Conservation (phyloP, 1,140 invertebrate genomes). For the Tetramorium parvispinum region DNA sequence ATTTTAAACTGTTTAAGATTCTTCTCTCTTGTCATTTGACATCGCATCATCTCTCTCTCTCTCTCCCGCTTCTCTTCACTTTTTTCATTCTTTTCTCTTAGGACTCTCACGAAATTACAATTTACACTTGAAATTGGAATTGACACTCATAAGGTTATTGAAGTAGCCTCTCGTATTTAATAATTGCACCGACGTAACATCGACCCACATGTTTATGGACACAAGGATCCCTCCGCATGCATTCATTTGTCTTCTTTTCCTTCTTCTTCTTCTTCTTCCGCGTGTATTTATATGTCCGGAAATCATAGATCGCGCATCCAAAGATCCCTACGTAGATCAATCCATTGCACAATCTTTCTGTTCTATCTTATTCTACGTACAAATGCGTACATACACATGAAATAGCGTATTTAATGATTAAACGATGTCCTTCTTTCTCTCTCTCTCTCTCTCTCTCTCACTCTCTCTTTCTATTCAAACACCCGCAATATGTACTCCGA, state of each 20-base stretch:
- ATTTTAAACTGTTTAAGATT: conserved; percentile 67
- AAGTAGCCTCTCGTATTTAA: conserved; percentile 83
- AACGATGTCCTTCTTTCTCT: conserved; percentile 1
- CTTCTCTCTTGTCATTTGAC: conserved; percentile 60
- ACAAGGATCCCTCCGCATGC: conserved; percentile 39
- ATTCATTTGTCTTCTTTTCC: background rate
- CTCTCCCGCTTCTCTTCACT: conserved; percentile 41
- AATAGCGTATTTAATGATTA: conserved; percentile 43
- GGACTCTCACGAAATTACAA: conserved; percentile 80
- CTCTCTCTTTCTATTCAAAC: conserved; percentile 23
- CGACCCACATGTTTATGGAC: conserved; percentile 62
- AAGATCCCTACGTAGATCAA: conserved; percentile 27
- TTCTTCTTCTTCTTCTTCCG: background rate
- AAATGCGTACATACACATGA: conserved; percentile 35
- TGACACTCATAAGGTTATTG: conserved; percentile 86
- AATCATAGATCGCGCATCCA: background rate
- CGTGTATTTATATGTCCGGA: background rate
- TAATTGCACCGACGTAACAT: conserved; percentile 84
- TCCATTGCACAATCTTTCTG: conserved; percentile 28
- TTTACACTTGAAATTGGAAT: conserved; percentile 85
- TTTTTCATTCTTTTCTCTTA: conserved; percentile 70
- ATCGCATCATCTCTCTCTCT: conserved; percentile 52
- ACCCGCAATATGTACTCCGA: conserved; percentile 9
- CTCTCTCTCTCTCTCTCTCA: conserved; percentile 25
- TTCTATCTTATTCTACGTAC: conserved; percentile 52